Evolutionary conservation across 2,113 vertebrate species (phyloP).

Genomic region (Pavo muticus): DNA sequence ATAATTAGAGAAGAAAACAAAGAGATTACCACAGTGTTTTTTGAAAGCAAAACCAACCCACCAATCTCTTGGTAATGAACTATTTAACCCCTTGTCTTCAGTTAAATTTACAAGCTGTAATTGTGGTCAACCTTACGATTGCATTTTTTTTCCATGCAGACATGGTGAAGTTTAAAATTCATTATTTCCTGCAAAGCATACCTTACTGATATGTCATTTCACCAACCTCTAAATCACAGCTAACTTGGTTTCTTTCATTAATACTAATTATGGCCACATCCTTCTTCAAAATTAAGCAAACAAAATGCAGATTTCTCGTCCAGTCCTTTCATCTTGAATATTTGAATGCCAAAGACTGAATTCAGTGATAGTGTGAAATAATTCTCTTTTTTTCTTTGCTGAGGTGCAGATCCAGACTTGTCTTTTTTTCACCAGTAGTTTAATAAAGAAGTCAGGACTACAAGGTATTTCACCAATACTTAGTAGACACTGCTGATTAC

Average conservation of each 20-base stretch:
- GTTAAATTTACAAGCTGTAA: neutral
- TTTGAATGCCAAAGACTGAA: neutral
- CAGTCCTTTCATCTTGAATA: neutral
- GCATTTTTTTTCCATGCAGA: neutral
- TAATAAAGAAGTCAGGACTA: neutral
- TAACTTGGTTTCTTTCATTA: neutral
- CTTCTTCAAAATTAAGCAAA: neutral
- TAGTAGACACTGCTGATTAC: neutral
- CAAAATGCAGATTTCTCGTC: neutral
- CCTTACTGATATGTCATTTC: neutral
- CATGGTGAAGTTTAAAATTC: neutral
- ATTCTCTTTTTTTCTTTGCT: neutral
- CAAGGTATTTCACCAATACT: neutral
- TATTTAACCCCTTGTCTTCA: neutral
- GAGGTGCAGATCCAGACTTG: neutral
- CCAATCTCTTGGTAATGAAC: neutral
- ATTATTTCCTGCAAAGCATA: neutral
- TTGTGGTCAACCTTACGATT: neutral
- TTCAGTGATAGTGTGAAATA: neutral
- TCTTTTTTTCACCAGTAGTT: neutral
- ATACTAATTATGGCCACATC: neutral
- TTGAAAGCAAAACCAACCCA: neutral
- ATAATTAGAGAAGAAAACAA: neutral
- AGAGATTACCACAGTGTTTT: neutral
- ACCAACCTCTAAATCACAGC: neutral